Conservation (phyloP, 2,113 vertebrate genomes). For the Dipodomys merriami region DNA sequence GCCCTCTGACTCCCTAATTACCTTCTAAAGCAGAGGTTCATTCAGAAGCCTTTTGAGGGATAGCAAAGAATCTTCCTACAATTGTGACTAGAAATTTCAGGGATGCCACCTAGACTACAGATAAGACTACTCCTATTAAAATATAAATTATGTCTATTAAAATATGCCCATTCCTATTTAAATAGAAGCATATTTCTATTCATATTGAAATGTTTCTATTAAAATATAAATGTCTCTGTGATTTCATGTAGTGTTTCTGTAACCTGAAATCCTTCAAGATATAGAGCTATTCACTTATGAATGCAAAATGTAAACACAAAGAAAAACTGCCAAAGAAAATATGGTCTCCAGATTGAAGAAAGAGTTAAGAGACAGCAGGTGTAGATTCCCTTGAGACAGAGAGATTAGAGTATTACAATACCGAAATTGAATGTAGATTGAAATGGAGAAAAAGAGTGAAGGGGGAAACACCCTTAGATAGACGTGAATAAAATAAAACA, state of each 20-base stretch:
- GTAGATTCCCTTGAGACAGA: neutral
- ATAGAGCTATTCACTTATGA: conserved; percentile 52
- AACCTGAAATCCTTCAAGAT: conserved; percentile 50
- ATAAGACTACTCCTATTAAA: conserved; percentile 24
- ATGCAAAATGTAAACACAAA: conserved; percentile 19
- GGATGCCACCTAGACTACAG: neutral
- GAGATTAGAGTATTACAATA: neutral
- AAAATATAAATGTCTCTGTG: conserved; percentile 55
- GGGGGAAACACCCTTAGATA: neutral
- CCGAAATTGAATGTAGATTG: neutral
- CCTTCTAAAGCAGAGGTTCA: neutral
- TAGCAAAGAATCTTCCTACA: neutral
- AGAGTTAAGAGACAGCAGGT: neutral
- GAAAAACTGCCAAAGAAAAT: neutral
- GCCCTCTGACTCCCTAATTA: neutral
- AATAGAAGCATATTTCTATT: too few species aligned
- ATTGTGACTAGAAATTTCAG: neutral
- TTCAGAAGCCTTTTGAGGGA: neutral
- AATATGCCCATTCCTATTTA: neutral
- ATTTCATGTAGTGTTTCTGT: neutral
- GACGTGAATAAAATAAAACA: neutral
- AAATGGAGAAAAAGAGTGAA: neutral
- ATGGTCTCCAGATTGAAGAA: neutral
- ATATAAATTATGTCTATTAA: too few species aligned
- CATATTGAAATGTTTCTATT: neutral